phyloP scores from a whole-genome alignment of 2,797 vertebrate genomes.

The Amphiprion clarkii region DNA sequence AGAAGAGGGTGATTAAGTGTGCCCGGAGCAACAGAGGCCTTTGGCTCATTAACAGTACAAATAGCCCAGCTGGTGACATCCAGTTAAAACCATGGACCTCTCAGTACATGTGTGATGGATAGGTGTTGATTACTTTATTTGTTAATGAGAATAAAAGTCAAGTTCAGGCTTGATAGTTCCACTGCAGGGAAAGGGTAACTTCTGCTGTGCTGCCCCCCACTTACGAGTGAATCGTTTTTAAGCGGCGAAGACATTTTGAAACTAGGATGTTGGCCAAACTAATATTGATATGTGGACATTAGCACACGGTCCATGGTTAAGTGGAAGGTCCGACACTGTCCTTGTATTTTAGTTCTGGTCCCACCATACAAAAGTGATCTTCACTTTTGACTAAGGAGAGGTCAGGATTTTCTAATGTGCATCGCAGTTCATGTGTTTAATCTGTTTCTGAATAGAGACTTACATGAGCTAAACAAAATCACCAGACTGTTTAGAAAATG shows the following conservation, averaged over 20 bases:
- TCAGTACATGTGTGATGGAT: constrained; percentile 19
- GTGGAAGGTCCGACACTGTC: neutral
- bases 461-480: constrained; percentile 1
- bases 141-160: constrained; percentile 29
- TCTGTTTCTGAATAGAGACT: constrained; percentile 1
- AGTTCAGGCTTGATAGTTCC: constrained; percentile 36
- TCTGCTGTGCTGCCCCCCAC: neutral
- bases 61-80: constrained; percentile 41
- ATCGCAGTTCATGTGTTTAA: neutral
- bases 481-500: neutral
- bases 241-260: neutral
- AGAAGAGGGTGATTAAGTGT: constrained; percentile 37
- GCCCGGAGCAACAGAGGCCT: constrained; percentile 21
- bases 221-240: neutral
- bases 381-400: neutral
- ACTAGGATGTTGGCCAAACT: neutral
- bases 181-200: neutral
- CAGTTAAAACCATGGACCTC: constrained; percentile 24
- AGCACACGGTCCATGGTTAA: too few relatives aligned
- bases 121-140: constrained; percentile 51
- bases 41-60: constrained; percentile 48
- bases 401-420: constrained; percentile 5
- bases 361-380: neutral
- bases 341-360: neutral
- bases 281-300: too few relatives aligned